Base-by-base conservation (phyloP, 2,113 vertebrate species). In the Mugil cephalus region DNA sequence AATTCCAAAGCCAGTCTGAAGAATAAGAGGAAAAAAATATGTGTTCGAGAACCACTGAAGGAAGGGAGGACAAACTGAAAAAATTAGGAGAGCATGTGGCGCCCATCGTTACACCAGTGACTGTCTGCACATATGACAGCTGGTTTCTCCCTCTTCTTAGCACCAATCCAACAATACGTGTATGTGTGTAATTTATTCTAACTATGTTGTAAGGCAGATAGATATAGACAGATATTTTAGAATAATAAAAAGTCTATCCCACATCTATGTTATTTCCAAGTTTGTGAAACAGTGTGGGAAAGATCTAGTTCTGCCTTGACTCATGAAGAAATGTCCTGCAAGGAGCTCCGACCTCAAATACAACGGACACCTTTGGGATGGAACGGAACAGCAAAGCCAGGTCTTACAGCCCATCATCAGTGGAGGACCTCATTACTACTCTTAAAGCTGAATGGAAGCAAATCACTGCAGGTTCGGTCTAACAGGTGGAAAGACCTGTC, bases 81-180 rank as follows among this genome's bases (percentile, higher is more conserved):
- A 54, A 58, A 71, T 14, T 15, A 79, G 47, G 62, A 59, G 45
- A 64, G 36, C 61, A 63, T 67, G 83, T 48, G 62, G 46, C 54
- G 58, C 52, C 51, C 40, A 15, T 62, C 42, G 69, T 66, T 75
- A 54, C 70, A 61, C 60, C 75, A 51, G 45, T 5, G 9, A 64
- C 74, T 39, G 38, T 53, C 39, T 54, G 35, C 19, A 58, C n/a
- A 68, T 40, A 75, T 40, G 52, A 62, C 81, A 66, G 70, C 75
- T 64, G 36, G 35, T 59, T 61, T 56, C 54, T 68, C 59, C 36
- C n/a, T n/a, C n/a, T 15, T 24, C 38, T 60, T 40, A 50, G 34
- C 40, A 47, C 46, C 50, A 74, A 77, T 66, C 59, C 24, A 36
- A 24, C 17, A 11, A 58, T 56, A 17, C 15, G 40, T 17, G 51